A percentile compares a stretch with the other conserved stretches of the same genome.
These are phyloP conservation scores for Sebastes flavidus DNA, from an alignment of 2,797 vertebrate species.

Conservation along the genomic window DNA sequence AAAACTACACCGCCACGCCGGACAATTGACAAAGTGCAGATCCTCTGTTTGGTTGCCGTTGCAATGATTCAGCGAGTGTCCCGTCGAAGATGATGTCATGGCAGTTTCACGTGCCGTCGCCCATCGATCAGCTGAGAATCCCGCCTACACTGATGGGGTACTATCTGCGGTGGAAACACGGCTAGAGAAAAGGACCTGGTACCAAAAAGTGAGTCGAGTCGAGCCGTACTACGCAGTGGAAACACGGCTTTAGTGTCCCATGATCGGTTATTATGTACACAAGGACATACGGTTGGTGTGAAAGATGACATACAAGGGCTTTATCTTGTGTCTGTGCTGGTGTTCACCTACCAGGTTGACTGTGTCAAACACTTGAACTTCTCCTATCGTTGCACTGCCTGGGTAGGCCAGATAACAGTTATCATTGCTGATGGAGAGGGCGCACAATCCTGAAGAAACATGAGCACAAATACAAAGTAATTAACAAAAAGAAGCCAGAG, in stretches of 20 bases:
- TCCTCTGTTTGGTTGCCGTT: too few relatives aligned
- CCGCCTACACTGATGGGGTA: too few relatives aligned
- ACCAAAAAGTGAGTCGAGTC: too few relatives aligned
- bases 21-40: too few relatives aligned
- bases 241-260: not conserved
- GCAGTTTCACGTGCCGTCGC: too few relatives aligned
- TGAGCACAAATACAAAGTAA: not conserved
- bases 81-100: too few relatives aligned
- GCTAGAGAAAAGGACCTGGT: too few relatives aligned
- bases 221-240: too few relatives aligned
- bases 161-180: too few relatives aligned
- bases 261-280: not conserved
- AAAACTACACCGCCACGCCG: too few relatives aligned
- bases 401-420: constrained; percentile 98
- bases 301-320: not conserved
- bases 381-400: constrained; percentile 96
- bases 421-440: constrained; percentile 97
- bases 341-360: constrained; percentile 91
- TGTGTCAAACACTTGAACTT: constrained; percentile 98
- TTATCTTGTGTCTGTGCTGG: not conserved
- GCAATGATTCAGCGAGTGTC: too few relatives aligned
- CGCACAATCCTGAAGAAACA: constrained; percentile 87
- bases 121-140: too few relatives aligned
- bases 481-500: not conserved
- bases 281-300: not conserved